Evolutionary conservation across 2,888 invertebrate species (phyloP).

Genomic region (Plebejus melissa): DNA sequence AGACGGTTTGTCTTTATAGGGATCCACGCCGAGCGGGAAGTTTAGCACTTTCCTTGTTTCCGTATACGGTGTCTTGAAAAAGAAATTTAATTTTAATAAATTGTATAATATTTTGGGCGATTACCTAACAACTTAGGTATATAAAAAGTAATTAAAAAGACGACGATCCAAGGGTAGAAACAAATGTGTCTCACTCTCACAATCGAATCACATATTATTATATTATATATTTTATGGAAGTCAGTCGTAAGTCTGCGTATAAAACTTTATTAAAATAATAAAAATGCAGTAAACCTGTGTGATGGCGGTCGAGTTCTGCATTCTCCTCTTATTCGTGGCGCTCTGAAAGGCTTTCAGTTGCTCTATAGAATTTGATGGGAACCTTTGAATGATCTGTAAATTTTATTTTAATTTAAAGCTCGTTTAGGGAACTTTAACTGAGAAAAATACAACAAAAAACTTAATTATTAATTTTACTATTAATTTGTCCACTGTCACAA

Average conservation of each 20-base stretch:
- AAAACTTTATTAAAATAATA: slow-evolving; percentile 24
- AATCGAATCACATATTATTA: not conserved
- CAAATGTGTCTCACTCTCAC: too few relatives aligned
- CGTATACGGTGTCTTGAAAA: not conserved
- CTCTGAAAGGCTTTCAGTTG: slow-evolving; percentile 54
- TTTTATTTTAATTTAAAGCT: not conserved
- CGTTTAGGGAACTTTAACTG: too few relatives aligned
- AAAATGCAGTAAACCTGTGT: slow-evolving; percentile 17
- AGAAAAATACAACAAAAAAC: too few relatives aligned
- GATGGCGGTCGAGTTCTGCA: slow-evolving; percentile 33
- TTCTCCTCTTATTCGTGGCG: slow-evolving; percentile 48
- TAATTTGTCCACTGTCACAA: too few relatives aligned
- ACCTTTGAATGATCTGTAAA: slow-evolving; percentile 43
- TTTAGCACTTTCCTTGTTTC: not conserved
- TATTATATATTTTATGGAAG: not conserved
- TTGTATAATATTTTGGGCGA: not conserved
- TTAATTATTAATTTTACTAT: too few relatives aligned
- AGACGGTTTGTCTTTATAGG: not conserved
- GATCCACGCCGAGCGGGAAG: not conserved
- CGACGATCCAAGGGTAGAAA: too few relatives aligned
- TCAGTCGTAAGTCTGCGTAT: not conserved
- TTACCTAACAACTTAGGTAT: too few relatives aligned
- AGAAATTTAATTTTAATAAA: not conserved
- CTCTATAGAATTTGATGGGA: slow-evolving; percentile 45
- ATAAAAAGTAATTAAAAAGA: too few relatives aligned